Conservation (phyloP, 2,888 invertebrate genomes). For the Scaptomyza caliginosa region DNA sequence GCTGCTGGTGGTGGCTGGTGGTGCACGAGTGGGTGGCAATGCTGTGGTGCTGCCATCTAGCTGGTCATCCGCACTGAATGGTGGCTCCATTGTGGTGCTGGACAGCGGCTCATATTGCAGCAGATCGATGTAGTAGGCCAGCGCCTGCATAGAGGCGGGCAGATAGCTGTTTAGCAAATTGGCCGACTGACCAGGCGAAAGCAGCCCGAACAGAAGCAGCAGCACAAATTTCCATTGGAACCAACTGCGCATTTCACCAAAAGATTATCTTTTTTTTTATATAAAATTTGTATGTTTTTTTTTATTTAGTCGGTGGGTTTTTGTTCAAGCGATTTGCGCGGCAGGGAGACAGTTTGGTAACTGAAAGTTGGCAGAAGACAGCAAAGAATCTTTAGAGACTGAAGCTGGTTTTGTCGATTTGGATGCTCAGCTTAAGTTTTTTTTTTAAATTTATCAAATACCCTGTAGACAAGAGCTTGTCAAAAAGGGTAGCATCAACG, state of each 20-base stretch:
- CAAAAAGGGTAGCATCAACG: neutral
- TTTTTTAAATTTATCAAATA: conserved; percentile 28
- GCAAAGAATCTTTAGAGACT: conserved; percentile 57
- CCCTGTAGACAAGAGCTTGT: conserved; percentile 28
- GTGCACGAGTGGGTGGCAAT: conserved; percentile 14
- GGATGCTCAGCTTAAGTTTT: conserved; percentile 49
- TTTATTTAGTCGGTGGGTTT: conserved; percentile 12
- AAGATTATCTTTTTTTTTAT: conserved; percentile 2
- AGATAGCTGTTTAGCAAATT: conserved; percentile 81
- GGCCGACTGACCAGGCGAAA: conserved; percentile 53
- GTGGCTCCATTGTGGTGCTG: conserved; percentile 83
- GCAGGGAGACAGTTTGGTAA: conserved; percentile 62
- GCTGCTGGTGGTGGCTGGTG: conserved; percentile 8
- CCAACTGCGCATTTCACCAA: conserved; percentile 63
- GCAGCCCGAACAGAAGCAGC: conserved; percentile 36
- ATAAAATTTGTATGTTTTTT: conserved; percentile 7
- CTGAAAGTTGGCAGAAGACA: conserved; percentile 56
- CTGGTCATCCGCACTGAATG: conserved; percentile 69
- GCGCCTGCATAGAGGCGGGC: conserved; percentile 84
- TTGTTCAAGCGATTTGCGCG: conserved; percentile 60
- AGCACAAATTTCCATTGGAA: conserved; percentile 18
- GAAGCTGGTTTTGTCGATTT: conserved; percentile 66
- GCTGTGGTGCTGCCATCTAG: conserved; percentile 29
- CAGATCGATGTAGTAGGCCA: conserved; percentile 84
- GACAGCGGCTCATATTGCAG: conserved; percentile 83